Base-by-base conservation (phyloP, 2,797 vertebrate genomes). In the Sus cebifrons region DNA sequence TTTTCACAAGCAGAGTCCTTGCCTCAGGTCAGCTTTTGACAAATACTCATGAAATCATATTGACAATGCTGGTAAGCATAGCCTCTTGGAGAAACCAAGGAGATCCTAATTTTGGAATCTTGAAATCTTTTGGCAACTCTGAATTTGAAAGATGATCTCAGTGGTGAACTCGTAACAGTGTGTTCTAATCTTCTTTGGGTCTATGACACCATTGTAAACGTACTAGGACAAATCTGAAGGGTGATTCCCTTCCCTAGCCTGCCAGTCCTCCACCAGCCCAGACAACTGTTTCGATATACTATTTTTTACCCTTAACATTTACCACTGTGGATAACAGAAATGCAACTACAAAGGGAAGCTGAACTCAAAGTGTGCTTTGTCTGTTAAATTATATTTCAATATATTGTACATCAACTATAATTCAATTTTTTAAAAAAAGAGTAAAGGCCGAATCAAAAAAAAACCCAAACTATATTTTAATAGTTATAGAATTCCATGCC, bases 41-140 rank as follows among this genome's bases (percentile, higher is more conserved):
- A 89, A 95, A 93, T 89, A 90, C 23, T 86, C 54, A 62, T 91
- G 54, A 92, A 96, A 56, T 83, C 29, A 23, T 82, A 85, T 27
- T 79, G 70, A 49, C 64, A 94, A 58, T 65, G 32, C 62, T 81
- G 9, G 25, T 58, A 79, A 89, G 18, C 15, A 71, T 13, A 70
- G 14, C 88, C 60, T 2, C 36, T 96, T 93, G 21, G 67, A 68
- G 75, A 86, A 90, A 82, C 21, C n/a, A 73, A 88, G 20, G 52
- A 58, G 27, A 89, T 73, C 29, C 93, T 89, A 91, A 91, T 89
- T 94, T 92, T 84, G 77, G 84, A 97, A 89, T 67, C 74, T 27
- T 71, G 27, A 77, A 86, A 70, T 65, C 58, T 73, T 95, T 77
- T 67, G 54, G 78, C 93, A 94, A 77, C 78, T 95, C 74, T 89